Base-by-base conservation (phyloP, 2,797 vertebrate species). In the Emydoidea blandingii region DNA sequence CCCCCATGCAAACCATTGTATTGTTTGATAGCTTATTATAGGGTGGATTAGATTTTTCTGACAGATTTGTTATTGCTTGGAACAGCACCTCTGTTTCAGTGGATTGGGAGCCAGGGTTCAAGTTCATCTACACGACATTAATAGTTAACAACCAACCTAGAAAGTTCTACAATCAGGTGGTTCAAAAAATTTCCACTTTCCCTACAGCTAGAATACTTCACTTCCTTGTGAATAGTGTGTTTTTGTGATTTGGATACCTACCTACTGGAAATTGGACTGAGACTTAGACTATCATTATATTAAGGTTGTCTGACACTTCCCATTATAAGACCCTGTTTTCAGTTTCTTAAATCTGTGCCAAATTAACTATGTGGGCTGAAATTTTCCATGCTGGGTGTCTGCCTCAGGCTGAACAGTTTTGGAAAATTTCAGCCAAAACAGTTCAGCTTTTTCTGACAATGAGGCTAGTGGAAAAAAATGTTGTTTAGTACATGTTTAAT, bases 1-100 rank as follows among this genome's bases (percentile, higher is more conserved):
- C 96, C 95, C 87, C 80, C 12, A 2, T 0, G 0, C 89, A 87
- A 86, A 94, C 49, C 56, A 56, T 47, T 59, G 44, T n/a, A 47
- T 18, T 80, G 72, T 18, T 78, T 82, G 91, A 12, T 50, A 52
- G 1, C 0, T 78, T 89, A 83, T 81, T 79, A 56, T 52, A 83
- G 31, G 62, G 72, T 31, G 83, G 92, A 96, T 96, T 96, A 95
- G 62, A 2, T 12, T 72, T 72, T 86, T 96, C 85, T 65, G 80
- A 62, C 78, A 96, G 94, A 96, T 96, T 92, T 95, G 92, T 93
- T 95, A 1, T 85, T 59, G 76, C 84, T 37, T 9, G 5, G 19
- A 37, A 72, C 18, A 72, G n/a, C 19, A 41, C n/a, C 3, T 2
- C 19, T 72, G 16, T n/a, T 65, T 72, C 21, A 23, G n/a, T 37